These are phyloP conservation scores for Periophthalmus modestus DNA, from an alignment of 2,113 vertebrate genomes.

Conservation along the genomic window DNA sequence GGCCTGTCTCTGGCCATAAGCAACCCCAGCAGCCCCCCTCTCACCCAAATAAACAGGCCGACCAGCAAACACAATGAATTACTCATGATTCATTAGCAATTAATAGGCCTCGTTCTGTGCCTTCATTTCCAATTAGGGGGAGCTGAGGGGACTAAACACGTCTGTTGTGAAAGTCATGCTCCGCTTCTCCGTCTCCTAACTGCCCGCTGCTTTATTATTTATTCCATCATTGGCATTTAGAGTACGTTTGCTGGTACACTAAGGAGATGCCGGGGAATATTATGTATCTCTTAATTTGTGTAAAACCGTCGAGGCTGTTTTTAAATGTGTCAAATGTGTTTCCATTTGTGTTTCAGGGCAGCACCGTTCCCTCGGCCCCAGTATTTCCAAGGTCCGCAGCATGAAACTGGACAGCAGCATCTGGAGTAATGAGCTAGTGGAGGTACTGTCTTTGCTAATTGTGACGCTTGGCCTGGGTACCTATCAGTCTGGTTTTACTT, in stretches of 20 bases:
- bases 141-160: constrained; percentile 70
- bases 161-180: constrained; percentile 66
- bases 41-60: constrained; percentile 76
- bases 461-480: background rate
- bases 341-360: constrained; percentile 78
- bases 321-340: constrained; percentile 17
- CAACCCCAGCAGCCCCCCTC: constrained; percentile 64
- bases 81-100: constrained; percentile 83
- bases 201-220: constrained; percentile 54
- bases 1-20: constrained; percentile 69
- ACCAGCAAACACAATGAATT: constrained; percentile 81
- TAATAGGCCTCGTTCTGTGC: constrained; percentile 76
- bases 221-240: constrained; percentile 31
- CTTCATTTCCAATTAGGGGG: constrained; percentile 79
- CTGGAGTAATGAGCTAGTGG: constrained; percentile 97
- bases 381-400: constrained; percentile 92
- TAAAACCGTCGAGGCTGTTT: background rate
- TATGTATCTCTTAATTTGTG: constrained; percentile 20
- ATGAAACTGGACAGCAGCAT: constrained; percentile 94
- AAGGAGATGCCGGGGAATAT: constrained; percentile 13
- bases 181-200: constrained; percentile 52
- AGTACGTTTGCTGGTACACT: constrained; percentile 9
- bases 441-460: constrained; percentile 66
- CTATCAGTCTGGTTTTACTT: too few species aligned
- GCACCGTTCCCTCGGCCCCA: constrained; percentile 89